Evolutionary conservation across 2,113 vertebrate species (phyloP).

Genomic region (Neotragus pygmaeus): DNA sequence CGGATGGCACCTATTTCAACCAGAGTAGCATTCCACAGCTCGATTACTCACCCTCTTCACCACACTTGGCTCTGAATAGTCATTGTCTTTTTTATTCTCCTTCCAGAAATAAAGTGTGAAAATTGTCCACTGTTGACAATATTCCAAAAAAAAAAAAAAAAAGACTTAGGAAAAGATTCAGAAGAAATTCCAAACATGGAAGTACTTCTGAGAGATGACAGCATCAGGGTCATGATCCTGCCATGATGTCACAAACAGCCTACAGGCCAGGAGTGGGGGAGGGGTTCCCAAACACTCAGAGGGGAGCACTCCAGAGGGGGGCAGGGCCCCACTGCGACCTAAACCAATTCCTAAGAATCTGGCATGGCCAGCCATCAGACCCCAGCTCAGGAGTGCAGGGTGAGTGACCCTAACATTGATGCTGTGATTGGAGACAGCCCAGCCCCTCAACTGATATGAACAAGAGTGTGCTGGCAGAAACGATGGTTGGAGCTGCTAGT

Average conservation of each 20-base stretch:
- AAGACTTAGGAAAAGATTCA: background rate
- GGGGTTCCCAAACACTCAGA: background rate
- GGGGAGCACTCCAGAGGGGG: rapidly evolving
- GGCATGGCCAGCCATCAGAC: background rate
- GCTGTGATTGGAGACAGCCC: rapidly evolving
- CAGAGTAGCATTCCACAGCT: background rate
- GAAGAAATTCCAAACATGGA: background rate
- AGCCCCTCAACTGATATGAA: background rate
- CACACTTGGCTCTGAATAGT: background rate
- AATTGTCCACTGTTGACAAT: background rate
- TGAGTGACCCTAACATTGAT: rapidly evolving
- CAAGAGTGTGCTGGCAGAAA: background rate
- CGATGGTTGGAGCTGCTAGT: background rate
- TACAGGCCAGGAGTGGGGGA: rapidly evolving
- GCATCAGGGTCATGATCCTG: background rate
- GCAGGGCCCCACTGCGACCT: rapidly evolving
- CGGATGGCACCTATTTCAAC: background rate
- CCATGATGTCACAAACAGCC: background rate
- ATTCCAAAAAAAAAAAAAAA: background rate
- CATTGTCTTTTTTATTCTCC: background rate
- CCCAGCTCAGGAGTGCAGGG: background rate
- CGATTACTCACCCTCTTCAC: background rate
- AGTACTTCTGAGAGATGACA: background rate
- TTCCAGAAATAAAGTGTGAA: slow-evolving; percentile 17
- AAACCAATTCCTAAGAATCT: too few species aligned